These are phyloP conservation scores for Masnerella sp. DNA, from an alignment of 2,888 invertebrate genomes.

Conservation along the genomic window DNA sequence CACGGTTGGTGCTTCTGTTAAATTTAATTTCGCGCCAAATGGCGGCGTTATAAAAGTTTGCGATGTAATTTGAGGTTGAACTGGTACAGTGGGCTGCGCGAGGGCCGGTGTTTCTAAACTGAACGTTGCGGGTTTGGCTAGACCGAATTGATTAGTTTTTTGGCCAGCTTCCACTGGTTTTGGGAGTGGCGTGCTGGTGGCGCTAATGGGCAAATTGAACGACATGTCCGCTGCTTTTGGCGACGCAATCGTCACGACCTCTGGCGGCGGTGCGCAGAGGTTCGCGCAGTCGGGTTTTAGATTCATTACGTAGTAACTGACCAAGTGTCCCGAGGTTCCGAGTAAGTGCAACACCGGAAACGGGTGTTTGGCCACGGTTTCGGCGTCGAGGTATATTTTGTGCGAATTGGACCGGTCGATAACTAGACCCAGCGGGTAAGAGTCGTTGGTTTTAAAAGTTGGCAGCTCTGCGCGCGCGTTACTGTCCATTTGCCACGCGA, in stretches of 20 bases:
- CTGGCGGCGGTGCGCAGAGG: conserved; percentile 82
- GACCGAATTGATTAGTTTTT: conserved; percentile 53
- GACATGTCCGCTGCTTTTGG: conserved; percentile 61
- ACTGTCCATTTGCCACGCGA: conserved; percentile 82
- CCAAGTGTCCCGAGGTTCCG: conserved; percentile 82
- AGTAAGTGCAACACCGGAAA: conserved; percentile 89
- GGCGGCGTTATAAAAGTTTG: too few relatives aligned
- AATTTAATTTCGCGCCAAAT: conserved; percentile 4
- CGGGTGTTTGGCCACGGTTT: conserved; percentile 81
- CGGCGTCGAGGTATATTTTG: conserved; percentile 84
- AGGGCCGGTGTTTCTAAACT: conserved; percentile 21
- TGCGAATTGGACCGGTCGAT: conserved; percentile 85
- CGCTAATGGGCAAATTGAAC: conserved; percentile 63
- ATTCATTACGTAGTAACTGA: conserved; percentile 88
- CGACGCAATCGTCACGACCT: conserved; percentile 62
- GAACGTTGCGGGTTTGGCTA: too few relatives aligned
- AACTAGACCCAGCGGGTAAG: conserved; percentile 88
- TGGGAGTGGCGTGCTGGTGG: conserved; percentile 70
- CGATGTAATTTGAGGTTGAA: too few relatives aligned
- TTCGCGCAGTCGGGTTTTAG: conserved; percentile 80
- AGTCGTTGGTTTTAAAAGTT: conserved; percentile 84
- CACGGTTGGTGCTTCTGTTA: neutral
- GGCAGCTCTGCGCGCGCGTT: conserved; percentile 89
- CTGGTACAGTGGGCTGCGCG: too few relatives aligned
- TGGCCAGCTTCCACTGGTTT: conserved; percentile 61